A percentile compares a stretch with the other conserved stretches of the same genome.
These are phyloP conservation scores for Philereme transversata DNA, from an alignment of 2,888 invertebrate species.

Conservation along the genomic window DNA sequence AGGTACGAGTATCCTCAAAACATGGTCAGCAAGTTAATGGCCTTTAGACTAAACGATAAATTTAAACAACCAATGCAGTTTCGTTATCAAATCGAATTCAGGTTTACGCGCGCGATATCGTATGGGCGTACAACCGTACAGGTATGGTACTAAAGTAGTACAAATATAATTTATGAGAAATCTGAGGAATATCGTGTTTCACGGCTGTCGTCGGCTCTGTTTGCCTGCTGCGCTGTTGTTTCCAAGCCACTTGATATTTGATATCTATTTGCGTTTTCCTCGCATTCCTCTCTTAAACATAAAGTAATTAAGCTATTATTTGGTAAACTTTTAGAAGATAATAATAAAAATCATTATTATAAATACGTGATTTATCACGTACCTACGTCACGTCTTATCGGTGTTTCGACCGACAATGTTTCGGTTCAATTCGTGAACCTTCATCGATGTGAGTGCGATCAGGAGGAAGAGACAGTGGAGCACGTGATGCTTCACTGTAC, in stretches of 20 bases:
- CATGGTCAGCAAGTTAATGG: constrained; percentile 1
- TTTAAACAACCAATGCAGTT: constrained; percentile 18
- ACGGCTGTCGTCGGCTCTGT: constrained; percentile 52
- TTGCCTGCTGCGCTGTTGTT: constrained; percentile 50
- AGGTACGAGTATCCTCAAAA: constrained; percentile 1
- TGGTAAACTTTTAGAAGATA: too few species aligned
- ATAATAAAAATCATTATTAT: too few species aligned
- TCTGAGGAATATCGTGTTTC: constrained; percentile 56
- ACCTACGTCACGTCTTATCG: too few species aligned
- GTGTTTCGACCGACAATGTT: too few species aligned
- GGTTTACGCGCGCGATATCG: constrained; percentile 36
- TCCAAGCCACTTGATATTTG: constrained; percentile 42
- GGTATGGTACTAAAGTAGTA: constrained; percentile 39
- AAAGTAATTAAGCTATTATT: too few species aligned
- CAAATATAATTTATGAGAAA: constrained; percentile 63
- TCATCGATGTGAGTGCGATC: too few species aligned
- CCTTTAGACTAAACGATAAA: constrained; percentile 19
- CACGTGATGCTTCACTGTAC: too few species aligned
- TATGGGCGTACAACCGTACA: constrained; percentile 36
- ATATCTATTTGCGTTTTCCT: constrained; percentile 44
- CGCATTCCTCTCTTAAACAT: constrained; percentile 7
- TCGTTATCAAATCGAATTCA: constrained; percentile 38
- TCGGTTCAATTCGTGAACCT: too few species aligned
- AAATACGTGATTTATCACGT: too few species aligned
- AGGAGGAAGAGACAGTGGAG: too few species aligned